These are phyloP conservation scores for Calidris pugnax DNA, from an alignment of 2,113 vertebrate species.

Conservation along the genomic window DNA sequence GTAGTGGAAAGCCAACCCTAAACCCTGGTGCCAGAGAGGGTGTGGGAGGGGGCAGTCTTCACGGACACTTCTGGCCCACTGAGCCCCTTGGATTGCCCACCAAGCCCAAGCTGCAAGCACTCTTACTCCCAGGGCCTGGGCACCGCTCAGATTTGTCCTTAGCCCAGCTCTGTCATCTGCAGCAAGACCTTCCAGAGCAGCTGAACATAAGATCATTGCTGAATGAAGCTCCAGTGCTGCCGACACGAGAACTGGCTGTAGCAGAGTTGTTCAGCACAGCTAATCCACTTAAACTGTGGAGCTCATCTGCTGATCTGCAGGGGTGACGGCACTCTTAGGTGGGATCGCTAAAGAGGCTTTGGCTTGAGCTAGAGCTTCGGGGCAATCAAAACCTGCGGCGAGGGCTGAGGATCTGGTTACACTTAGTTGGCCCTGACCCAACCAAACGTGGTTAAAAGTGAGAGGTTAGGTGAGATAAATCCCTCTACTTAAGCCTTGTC, in stretches of 20 bases:
- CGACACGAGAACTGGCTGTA: neutral
- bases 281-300: constrained; percentile 36
- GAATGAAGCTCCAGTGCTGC: neutral
- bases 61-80: neutral
- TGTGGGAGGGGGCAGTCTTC: accelerated
- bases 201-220: neutral
- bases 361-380: neutral
- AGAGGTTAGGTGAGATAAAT: constrained; percentile 21
- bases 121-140: neutral
- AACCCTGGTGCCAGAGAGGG: neutral
- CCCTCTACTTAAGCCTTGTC: neutral
- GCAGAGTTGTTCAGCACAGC: neutral
- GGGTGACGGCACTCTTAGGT: neutral
- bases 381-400: neutral
- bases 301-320: constrained; percentile 12
- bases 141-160: neutral
- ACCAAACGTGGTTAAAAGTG: neutral
- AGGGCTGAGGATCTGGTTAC: neutral
- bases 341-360: constrained; percentile 40
- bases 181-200: neutral
- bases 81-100: neutral
- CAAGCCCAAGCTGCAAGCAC: accelerated
- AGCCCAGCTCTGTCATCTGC: neutral
- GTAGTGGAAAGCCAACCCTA: neutral
- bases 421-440: neutral